Evolutionary conservation across 1,140 invertebrate species (phyloP).

Genomic region (Trialeurodes vaporariorum): DNA sequence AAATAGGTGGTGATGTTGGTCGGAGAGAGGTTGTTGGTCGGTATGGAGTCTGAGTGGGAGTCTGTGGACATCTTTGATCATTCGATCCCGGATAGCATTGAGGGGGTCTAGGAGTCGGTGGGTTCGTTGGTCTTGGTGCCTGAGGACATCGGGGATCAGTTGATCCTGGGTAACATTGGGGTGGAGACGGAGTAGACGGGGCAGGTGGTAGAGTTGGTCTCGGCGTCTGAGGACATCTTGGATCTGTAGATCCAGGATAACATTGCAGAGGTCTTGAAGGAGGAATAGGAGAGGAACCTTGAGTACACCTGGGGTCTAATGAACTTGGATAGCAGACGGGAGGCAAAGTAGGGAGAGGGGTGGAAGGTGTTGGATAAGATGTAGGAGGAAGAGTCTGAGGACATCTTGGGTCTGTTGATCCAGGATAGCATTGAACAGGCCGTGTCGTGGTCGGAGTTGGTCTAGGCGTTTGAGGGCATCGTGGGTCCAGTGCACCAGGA

Average conservation of each 20-base stretch:
- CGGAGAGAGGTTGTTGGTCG: conserved; percentile 13
- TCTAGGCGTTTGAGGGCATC: conserved; percentile 23
- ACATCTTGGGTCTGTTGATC: conserved; percentile 25
- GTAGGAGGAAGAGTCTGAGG: conserved; percentile 23
- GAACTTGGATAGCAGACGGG: conserved; percentile 16
- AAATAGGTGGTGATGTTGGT: conserved; percentile 17
- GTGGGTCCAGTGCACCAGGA: conserved; percentile 28
- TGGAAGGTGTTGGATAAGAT: conserved; percentile 19
- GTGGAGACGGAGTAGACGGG: conserved; percentile 20
- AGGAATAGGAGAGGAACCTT: conserved; percentile 2
- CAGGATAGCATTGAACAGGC: conserved; percentile 22
- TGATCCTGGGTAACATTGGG: conserved; percentile 25
- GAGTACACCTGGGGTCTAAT: conserved; percentile 26
- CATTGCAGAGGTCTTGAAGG: conserved; percentile 25
- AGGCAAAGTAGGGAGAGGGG: conserved; percentile 22
- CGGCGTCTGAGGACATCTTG: conserved; percentile 27
- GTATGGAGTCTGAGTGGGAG: conserved; percentile 34
- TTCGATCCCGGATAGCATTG: conserved; percentile 36
- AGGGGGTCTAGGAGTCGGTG: conserved; percentile 23
- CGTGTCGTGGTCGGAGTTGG: conserved; percentile 23
- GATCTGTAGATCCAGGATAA: conserved; percentile 35
- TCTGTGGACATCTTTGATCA: conserved; percentile 37
- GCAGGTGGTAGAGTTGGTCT: conserved; percentile 27
- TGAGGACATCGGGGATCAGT: conserved; percentile 22
- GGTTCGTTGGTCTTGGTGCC: conserved; percentile 17